Evolutionary conservation across 2,888 invertebrate genomes (phyloP), one percentile per base, ranked within the genome.

Genomic region (Nomada fabriciana): DNA sequence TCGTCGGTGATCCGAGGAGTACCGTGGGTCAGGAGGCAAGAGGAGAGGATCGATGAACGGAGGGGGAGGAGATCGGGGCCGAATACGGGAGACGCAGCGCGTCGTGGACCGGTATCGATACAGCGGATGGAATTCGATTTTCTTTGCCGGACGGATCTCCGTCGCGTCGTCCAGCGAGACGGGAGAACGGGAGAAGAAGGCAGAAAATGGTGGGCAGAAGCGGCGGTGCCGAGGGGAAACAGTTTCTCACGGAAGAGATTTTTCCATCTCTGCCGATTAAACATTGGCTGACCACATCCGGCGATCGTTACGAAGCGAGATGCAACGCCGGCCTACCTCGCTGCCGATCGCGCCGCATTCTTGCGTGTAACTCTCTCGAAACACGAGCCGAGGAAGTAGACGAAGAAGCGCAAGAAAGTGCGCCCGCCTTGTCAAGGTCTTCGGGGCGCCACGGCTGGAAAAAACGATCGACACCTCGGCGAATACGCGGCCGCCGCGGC

Each of bases 201-300:
- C 10, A 10, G 55, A 55, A 10, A 7, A 11, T 36, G 9, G 18
- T 55, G n/a, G 23, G 55, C n/a, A 2, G 20, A 20, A 9, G 29
- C 42, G 64, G 18, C 13, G 13, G 65, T 25, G 23, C 47, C 23
- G 18, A 15, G 4, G 53, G n/a, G 11, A 23, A 52, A 18, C 23
- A 84, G 81, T 90, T 93, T 93, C 93, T 93, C 93, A 93, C 93
- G 93, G 93, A 93, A 93, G 93, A 91, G 89, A 93, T 91, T 93
- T 93, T 93, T 93, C 90, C 90, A 86, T 85, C 86, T 86, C 88
- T 89, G 88, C 88, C 91, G 93, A 93, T 93, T 92, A 92, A 93
- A 90, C 89, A 72, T 67, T 20, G 72, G 89, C 84, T 86, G 91
- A 93, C 93, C 93, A 93, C 93, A 93, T 93, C 93, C 93, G 92